Evolutionary conservation across 2,113 vertebrate species (phyloP).

Genomic region (Ariopsis seemanni): DNA sequence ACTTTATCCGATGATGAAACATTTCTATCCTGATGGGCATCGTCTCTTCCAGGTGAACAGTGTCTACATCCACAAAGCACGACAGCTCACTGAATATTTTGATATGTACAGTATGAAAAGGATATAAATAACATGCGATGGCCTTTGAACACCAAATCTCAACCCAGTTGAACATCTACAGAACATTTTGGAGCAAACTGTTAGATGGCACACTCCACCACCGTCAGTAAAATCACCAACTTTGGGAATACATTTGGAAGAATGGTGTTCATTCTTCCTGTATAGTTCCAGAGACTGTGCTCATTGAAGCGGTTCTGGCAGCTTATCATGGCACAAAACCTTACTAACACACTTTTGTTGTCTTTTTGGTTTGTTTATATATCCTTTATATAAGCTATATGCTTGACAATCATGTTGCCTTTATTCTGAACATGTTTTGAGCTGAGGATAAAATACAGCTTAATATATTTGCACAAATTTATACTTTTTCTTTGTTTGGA

Average conservation of each 20-base stretch:
- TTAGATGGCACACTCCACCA: not conserved
- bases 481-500: not conserved
- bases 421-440: not conserved
- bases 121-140: not conserved
- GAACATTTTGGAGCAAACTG: not conserved
- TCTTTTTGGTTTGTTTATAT: not conserved
- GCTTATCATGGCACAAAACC: not conserved
- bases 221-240: not conserved
- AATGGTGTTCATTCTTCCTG: not conserved
- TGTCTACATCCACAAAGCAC: not conserved
- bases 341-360: not conserved
- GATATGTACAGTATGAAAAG: not conserved
- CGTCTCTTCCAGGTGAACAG: not conserved
- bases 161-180: not conserved
- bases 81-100: not conserved
- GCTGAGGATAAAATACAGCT: not conserved
- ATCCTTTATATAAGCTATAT: not conserved
- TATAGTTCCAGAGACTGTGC: not conserved
- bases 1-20: not conserved
- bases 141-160: not conserved
- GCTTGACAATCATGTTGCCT: not conserved
- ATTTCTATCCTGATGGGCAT: not conserved
- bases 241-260: not conserved
- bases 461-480: not conserved
- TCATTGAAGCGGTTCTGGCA: not conserved